phyloP scores from a whole-genome alignment of 2,113 vertebrate species.

The Rissa tridactyla region DNA sequence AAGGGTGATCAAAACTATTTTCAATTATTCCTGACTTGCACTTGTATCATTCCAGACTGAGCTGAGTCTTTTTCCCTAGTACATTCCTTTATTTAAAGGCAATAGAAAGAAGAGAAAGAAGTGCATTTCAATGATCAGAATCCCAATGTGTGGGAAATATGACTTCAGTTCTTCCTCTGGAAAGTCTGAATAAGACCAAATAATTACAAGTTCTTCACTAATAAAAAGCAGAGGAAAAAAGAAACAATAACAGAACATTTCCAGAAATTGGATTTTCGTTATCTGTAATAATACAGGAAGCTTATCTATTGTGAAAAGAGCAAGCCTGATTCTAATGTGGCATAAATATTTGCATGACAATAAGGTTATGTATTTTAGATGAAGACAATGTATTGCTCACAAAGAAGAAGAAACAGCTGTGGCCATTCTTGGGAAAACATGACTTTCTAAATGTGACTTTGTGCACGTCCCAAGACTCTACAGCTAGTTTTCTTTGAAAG shows the following conservation, averaged over 20 bases:
- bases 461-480: neutral
- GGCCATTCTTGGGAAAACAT: neutral
- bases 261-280: conserved; percentile 34
- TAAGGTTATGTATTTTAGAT: conserved; percentile 32
- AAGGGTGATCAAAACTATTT: conserved; percentile 60
- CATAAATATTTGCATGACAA: conserved; percentile 58
- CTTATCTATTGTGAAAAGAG: conserved; percentile 34
- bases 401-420: conserved; percentile 1
- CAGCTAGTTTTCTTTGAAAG: neutral
- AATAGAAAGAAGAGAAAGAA: conserved; percentile 44
- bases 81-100: conserved; percentile 38
- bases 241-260: conserved; percentile 44
- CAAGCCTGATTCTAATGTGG: conserved; percentile 11
- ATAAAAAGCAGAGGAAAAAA: conserved; percentile 21
- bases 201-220: conserved; percentile 35
- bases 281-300: conserved; percentile 47
- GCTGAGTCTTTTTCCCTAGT: neutral
- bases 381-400: neutral
- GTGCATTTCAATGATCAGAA: conserved; percentile 46
- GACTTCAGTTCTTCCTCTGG: conserved; percentile 28
- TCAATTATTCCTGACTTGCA: conserved; percentile 57
- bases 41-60: conserved; percentile 54
- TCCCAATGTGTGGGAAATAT: conserved; percentile 44
- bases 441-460: conserved; percentile 6
- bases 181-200: conserved; percentile 44